Percentiles rank a stretch among this genome's conserved stretches.
These are phyloP conservation scores for Drosophila nannoptera DNA, from an alignment of 1,140 invertebrate genomes.

Conservation along the genomic window DNA sequence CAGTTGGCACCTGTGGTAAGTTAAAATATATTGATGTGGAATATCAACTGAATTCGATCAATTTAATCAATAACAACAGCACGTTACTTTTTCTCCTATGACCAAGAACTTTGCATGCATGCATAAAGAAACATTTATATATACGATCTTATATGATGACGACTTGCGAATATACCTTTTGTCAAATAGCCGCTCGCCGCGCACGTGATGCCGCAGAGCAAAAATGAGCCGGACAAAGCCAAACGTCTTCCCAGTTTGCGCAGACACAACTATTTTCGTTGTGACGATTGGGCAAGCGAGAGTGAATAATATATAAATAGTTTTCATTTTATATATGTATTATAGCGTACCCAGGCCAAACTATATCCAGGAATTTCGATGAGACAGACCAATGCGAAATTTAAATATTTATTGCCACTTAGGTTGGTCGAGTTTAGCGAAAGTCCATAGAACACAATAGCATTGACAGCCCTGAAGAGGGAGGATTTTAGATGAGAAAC, in stretches of 20 bases:
- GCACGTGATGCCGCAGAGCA: conserved; percentile 82
- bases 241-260: conserved; percentile 81
- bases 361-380: conserved; percentile 83
- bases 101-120: conserved; percentile 45
- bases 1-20: conserved; percentile 79
- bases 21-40: neutral
- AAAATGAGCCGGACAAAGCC: conserved; percentile 80
- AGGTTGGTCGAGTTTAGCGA: conserved; percentile 85
- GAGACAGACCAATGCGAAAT: conserved; percentile 82
- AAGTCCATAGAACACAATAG: conserved; percentile 86
- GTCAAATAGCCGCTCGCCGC: conserved; percentile 77
- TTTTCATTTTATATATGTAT: conserved; percentile 3
- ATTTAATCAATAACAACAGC: neutral
- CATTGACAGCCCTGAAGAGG: conserved; percentile 83
- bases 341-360: conserved; percentile 66
- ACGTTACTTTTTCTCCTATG: conserved; percentile 46
- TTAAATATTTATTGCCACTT: conserved; percentile 83
- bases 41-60: neutral
- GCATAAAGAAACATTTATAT: neutral
- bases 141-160: neutral
- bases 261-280: conserved; percentile 78
- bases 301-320: conserved; percentile 11
- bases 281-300: conserved; percentile 4
- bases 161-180: conserved; percentile 37
- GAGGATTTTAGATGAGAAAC: too few relatives aligned